Evolutionary conservation across 2,888 invertebrate species (phyloP), one percentile per base, ranked within the genome.

Genomic region (Amblyteles armatorius): DNA sequence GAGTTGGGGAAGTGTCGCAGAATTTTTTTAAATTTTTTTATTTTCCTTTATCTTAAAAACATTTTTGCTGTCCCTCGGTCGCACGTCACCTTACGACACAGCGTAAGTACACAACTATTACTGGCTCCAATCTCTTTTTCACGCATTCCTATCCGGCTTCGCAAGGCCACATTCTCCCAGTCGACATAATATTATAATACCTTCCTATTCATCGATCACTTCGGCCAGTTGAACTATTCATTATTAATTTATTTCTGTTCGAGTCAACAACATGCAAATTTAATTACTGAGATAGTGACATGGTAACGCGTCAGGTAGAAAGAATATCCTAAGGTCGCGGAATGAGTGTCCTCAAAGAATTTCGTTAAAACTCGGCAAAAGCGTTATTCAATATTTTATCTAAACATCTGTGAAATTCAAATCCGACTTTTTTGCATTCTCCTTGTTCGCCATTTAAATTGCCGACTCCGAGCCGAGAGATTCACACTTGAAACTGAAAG

Each of bases 131-230:
- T 77, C 67, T 72, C 67, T 77, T 77, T 84, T 84, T 84, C 72
- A 84, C 65, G 76, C 84, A 80, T 83, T 83, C 83, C 74, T 74
- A 26, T 48, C 69, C 76, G 74, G 65, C 52, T 44, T 79, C 44
- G 44, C 83, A 79, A 83, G 83, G 83, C 79, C 79, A 63, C 71
- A 71, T 79, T 71, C 74, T 69, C 71, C 52, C 44, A 44, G 57
- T 83, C 79, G 79, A 76, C 74, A 79, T 52, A 79, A 79, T 52
- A 79, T 83, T 83, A 74, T 63, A 68, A 73, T 79, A 68, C 73
- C 65, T 79, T 71, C 79, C 44, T 79, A 71, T 71, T 76, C 52
- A 69, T 76, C 79, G 52, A 83, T 79, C 83, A 79, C 33, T 71
- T 40, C 11, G 6, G 40, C n/a, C 63, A 33, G 36, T 33, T 52